Base-by-base conservation (phyloP, 2,888 invertebrate genomes). In the Zonitis immaculata region DNA sequence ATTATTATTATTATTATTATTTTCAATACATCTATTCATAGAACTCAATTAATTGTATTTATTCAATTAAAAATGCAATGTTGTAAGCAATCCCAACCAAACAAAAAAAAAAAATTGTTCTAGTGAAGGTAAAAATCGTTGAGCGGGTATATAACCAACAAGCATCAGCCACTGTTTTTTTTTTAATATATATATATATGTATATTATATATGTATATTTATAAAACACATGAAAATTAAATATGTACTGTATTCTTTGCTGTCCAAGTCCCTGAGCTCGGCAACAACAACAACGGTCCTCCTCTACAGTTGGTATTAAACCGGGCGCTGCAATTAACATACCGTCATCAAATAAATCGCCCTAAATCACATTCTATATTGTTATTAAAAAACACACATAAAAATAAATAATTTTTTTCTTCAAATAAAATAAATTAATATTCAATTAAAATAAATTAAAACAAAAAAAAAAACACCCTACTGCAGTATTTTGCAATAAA, bases 81-180 rank as follows among this genome's bases (percentile, higher is more conserved):
- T 68, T 67, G 71, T 66, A 68, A 61, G 61, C 67, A 71, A 73
- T 73, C 71, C 73, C 74, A 75, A 75, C 73, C 71, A 75, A 75
- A 74, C 73, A 32, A 32, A 32, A 32, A 32, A 14, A n/a, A 30
- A n/a, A 32, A 14, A 74, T 75, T n/a, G n/a, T n/a, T n/a, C 76
- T 76, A 76, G 75, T 76, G 75, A 75, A 75, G 75, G 76, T 75
- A 75, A 73, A 35, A 69, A 73, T 76, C 74, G 74, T 73, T 76
- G 76, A 75, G 76, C 76, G 73, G 75, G 75, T 74, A 71, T 35
- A 35, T 69, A 76, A 76, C 75, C 76, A 76, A 76, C 76, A 76
- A 76, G 76, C 76, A 76, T 76, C 75, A 76, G 75, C 75, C 75
- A 75, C 75, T 76, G 75, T 76, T 75, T 75, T n/a, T n/a, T n/a